Percentiles rank a stretch among this genome's conserved stretches.
Evolutionary conservation across 2,797 vertebrate species (phyloP).

Genomic region (Acrocephalus scirpaceus): DNA sequence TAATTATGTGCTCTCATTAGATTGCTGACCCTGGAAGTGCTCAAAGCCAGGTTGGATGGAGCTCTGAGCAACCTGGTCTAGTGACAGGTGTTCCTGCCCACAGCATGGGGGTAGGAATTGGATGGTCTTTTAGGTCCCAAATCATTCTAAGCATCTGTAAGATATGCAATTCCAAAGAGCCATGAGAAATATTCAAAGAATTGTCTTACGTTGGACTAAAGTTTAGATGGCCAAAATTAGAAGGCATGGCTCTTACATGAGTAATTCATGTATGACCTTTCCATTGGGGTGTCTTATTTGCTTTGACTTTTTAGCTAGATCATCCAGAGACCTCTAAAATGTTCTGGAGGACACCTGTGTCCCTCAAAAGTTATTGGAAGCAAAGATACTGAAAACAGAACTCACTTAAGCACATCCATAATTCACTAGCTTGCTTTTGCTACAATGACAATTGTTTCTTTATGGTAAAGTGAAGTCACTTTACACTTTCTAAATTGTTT

Average conservation of each 20-base stretch:
- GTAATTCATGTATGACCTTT: background rate
- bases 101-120: rapidly evolving
- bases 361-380: background rate
- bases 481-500: background rate
- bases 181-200: background rate
- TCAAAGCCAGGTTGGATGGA: background rate
- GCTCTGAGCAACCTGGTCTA: background rate
- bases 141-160: background rate
- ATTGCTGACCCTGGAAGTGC: background rate
- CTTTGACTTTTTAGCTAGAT: background rate
- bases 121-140: background rate
- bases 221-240: background rate
- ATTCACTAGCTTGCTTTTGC: background rate
- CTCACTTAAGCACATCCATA: background rate
- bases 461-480: background rate
- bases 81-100: background rate
- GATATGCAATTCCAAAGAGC: background rate
- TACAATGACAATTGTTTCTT: background rate
- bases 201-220: background rate
- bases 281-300: background rate
- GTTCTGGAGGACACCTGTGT: background rate
- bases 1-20: background rate
- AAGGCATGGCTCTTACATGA: background rate
- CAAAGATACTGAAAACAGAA: background rate
- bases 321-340: background rate